Evolutionary conservation across 2,113 vertebrate genomes (phyloP), one percentile per base, ranked within the genome.

Genomic region (Amphiprion percula): DNA sequence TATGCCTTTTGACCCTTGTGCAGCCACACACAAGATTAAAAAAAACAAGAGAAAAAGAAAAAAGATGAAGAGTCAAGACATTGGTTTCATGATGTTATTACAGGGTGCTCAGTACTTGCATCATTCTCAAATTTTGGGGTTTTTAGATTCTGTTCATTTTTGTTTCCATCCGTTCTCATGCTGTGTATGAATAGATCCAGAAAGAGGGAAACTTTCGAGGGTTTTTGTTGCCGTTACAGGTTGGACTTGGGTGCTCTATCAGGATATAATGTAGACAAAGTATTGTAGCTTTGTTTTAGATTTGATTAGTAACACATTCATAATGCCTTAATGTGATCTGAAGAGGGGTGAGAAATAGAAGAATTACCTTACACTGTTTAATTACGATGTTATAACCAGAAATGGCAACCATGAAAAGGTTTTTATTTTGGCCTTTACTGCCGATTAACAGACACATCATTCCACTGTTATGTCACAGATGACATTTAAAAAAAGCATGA

Each of bases 1-100:
- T 91, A 93, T 91, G 91, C 93, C 93, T 94, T 94, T 83, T 86
- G 91, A 94, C 85, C 88, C 90, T 92, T 88, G 90, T 91, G 88
- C 93, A 90, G 91, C 78, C 93, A 94, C 88, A 91, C 84, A 89
- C 87, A 88, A 88, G 91, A 83, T 87, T 21, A 39, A 79, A 54
- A 62, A 83, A 82, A 61, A 77, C n/a, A 46, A 78, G 52, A 62
- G 83, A 82, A 61, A 77, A 65, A 71, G 72, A 75, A 74, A 83
- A 68, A 86, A 79, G 73, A 84, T 72, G 62, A 84, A 61, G 70
- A 92, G 86, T 90, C 82, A 83, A 92, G 89, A 92, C 86, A 90
- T 90, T 87, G 82, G 82, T 90, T 86, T 92, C 75, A 90, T 89
- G 85, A 86, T 70, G 83, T 92, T 90, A 85, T 91, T 78, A 87